Conservation (phyloP, 1,140 invertebrate species). For the Drosophila elegans region DNA sequence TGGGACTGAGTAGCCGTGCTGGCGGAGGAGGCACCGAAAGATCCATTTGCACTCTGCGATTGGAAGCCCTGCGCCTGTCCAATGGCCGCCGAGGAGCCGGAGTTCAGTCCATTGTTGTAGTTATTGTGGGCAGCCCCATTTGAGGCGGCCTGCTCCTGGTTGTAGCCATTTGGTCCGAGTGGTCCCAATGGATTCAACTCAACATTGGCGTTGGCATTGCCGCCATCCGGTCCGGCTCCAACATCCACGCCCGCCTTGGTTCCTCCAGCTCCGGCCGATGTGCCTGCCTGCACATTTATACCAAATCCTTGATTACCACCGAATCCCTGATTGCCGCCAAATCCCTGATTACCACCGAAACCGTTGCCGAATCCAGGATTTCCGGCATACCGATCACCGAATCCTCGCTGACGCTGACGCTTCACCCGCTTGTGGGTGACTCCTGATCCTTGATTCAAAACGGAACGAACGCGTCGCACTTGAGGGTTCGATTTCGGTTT, state of each 20-base stretch:
- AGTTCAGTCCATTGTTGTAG: conserved; percentile 53
- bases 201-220: conserved; percentile 61
- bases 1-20: conserved; percentile 79
- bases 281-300: conserved; percentile 36
- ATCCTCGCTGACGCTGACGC: conserved; percentile 37
- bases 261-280: conserved; percentile 48
- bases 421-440: conserved; percentile 72
- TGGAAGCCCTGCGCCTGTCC: conserved; percentile 78
- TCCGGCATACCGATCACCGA: conserved; percentile 2
- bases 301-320: conserved; percentile 19
- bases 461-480: conserved; percentile 64
- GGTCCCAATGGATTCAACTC: conserved; percentile 44
- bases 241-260: conserved; percentile 53
- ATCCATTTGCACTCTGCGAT: conserved; percentile 60
- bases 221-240: conserved; percentile 61
- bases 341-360: conserved; percentile 18
- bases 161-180: conserved; percentile 57
- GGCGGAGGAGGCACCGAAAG: conserved; percentile 83
- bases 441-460: conserved; percentile 13
- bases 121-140: conserved; percentile 66
- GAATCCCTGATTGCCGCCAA: conserved; percentile 18
- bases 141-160: conserved; percentile 71
- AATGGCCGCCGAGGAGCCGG: conserved; percentile 62
- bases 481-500: conserved; percentile 69
- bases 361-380: conserved; percentile 29